These are phyloP conservation scores for Mesorhabditis spiculigera DNA, from an alignment of 2,888 invertebrate genomes.

Conservation along the genomic window DNA sequence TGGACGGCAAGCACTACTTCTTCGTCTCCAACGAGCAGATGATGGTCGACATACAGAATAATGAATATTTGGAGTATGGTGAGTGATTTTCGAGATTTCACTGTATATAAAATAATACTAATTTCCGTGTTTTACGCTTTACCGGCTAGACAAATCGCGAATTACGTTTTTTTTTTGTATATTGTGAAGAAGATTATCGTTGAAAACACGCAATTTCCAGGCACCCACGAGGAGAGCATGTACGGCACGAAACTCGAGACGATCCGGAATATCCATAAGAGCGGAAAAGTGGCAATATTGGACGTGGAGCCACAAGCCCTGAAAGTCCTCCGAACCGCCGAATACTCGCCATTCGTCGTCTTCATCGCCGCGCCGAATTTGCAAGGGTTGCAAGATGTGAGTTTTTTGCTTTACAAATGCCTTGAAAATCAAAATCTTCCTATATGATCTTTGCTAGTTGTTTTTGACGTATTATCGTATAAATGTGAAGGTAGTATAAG, in stretches of 20 bases:
- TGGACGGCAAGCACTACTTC: constrained; percentile 95
- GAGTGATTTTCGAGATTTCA: no score
- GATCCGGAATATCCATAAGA: constrained; percentile 90
- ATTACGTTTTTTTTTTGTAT: no score
- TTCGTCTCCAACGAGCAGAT: constrained; percentile 97
- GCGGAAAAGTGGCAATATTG: constrained; percentile 94
- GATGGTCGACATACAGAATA: constrained; percentile 92
- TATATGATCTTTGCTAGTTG: no score
- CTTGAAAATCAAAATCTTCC: not conserved
- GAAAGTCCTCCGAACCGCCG: constrained; percentile 83
- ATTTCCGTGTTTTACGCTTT: no score
- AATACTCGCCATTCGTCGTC: constrained; percentile 97
- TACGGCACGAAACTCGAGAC: constrained; percentile 98
- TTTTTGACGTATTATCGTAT: no score
- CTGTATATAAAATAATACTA: no score
- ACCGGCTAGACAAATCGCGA: no score
- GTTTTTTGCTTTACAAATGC: constrained; percentile 28
- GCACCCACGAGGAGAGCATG: constrained; percentile 68
- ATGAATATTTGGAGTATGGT: constrained; percentile 50
- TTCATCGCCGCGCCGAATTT: constrained; percentile 96
- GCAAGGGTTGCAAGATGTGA: constrained; percentile 77
- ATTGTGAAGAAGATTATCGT: constrained; percentile 13
- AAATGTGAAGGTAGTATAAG: no score
- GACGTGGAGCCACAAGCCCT: constrained; percentile 85
- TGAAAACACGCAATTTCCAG: no score